phyloP scores from a whole-genome alignment of 1,140 invertebrate species.

The Homarus americanus region DNA sequence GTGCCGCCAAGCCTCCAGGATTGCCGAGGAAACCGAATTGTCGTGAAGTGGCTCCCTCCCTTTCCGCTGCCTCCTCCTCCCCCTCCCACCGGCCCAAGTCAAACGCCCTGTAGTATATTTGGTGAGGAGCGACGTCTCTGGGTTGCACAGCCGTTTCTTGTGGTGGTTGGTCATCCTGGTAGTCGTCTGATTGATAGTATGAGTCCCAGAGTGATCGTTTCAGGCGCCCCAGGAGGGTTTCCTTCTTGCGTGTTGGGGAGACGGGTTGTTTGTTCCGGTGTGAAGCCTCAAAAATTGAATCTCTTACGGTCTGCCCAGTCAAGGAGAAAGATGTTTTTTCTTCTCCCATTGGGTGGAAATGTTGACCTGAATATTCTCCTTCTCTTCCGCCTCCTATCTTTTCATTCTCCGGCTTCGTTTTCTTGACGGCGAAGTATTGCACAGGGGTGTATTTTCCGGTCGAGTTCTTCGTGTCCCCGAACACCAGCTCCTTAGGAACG shows the following conservation, averaged over 20 bases:
- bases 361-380: background rate
- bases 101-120: background rate
- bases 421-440: slow-evolving; percentile 1
- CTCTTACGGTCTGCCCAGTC: background rate
- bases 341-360: background rate
- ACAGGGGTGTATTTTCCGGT: background rate
- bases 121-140: background rate
- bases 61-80: background rate
- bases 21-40: background rate
- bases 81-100: background rate
- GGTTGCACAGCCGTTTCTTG: background rate
- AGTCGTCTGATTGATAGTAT: too few species aligned
- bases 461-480: background rate
- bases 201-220: background rate
- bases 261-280: background rate
- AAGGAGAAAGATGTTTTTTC: background rate
- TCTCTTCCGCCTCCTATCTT: background rate
- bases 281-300: background rate
- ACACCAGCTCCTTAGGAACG: background rate
- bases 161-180: background rate
- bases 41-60: background rate
- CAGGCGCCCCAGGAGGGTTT: background rate
- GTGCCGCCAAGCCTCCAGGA: background rate
- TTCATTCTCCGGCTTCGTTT: background rate
- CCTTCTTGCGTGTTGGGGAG: background rate